Evolutionary conservation across 2,888 invertebrate species (phyloP), one percentile per base, ranked within the genome.

Genomic region (Morpho helenor): DNA sequence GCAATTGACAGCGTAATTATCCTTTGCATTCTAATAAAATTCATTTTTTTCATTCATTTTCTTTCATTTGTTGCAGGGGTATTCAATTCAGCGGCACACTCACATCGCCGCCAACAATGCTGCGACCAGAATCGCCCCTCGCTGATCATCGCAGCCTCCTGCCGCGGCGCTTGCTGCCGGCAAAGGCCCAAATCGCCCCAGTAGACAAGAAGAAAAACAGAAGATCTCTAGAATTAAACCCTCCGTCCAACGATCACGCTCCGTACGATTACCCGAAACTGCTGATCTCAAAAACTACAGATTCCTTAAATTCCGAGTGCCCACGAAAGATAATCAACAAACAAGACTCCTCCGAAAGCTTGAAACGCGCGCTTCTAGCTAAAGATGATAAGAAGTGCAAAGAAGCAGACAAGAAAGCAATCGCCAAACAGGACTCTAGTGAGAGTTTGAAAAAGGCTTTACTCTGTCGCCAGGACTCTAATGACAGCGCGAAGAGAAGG

Each of bases 51-150:
- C 16, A 16, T 16, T 16, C 16, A 16, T 16, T 16, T 16, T 16
- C 16, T 61, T 44, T 63, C 7, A 7, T 46, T 86, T 80, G 79
- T 88, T 87, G 0, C 84, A 90, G 89, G 89, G 74, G 82, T 76
- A 74, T 75, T 72, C 68, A 69, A 71, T 67, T 67, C 74, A 72
- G 82, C 81, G 83, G 85, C 83, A 79, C 74, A 68, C 68, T 72
- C 56, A 66, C 60, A 73, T 70, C 78, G 83, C 80, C 84, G 84
- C 77, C 79, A 76, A 80, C 70, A 70, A 90, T 90, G 90, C 80
- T 90, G 79, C 89, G 90, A 68, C 90, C 90, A 67, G 90, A 90
- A 73, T 90, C 90, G 55, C 89, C 90, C n/a, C 89, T 90, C 79
- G 88, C 90, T 86, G 90, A 90, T 74, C 90, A 90, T 70, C 88